Evolutionary conservation across 2,888 invertebrate species (phyloP).

Genomic region (Dolichopus griseipennis): DNA sequence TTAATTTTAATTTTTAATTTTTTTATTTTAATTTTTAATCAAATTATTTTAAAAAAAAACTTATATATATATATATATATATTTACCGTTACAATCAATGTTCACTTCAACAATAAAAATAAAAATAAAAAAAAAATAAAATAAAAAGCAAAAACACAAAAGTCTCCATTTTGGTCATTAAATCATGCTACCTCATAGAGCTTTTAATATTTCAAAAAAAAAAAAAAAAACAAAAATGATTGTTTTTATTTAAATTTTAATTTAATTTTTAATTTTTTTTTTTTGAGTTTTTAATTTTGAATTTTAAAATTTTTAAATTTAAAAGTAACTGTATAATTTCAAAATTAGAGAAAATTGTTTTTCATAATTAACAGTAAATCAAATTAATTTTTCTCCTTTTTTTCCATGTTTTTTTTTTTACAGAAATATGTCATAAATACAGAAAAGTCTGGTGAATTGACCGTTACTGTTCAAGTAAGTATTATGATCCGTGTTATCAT

Average conservation of each 20-base stretch:
- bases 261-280: neutral
- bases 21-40: too few relatives aligned
- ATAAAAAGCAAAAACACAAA: neutral
- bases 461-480: constrained; percentile 66
- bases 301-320: too few relatives aligned
- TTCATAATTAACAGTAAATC: neutral
- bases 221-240: neutral
- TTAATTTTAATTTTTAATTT: too few relatives aligned
- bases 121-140: neutral
- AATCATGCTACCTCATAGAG: constrained; percentile 11
- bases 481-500: constrained; percentile 12
- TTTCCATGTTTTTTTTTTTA: constrained; percentile 10
- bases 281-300: neutral
- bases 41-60: neutral
- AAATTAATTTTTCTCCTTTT: neutral
- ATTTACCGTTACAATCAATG: neutral
- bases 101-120: too few relatives aligned
- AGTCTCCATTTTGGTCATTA: constrained; percentile 14
- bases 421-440: constrained; percentile 70
- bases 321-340: too few relatives aligned
- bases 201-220: too few relatives aligned
- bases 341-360: too few relatives aligned
- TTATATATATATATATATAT: neutral
- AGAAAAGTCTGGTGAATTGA: constrained; percentile 63
- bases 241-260: constrained; percentile 9